Evolutionary conservation across 2,888 invertebrate species (phyloP), one percentile per base, ranked within the genome.

Genomic region (Trachelus iudaicus): DNA sequence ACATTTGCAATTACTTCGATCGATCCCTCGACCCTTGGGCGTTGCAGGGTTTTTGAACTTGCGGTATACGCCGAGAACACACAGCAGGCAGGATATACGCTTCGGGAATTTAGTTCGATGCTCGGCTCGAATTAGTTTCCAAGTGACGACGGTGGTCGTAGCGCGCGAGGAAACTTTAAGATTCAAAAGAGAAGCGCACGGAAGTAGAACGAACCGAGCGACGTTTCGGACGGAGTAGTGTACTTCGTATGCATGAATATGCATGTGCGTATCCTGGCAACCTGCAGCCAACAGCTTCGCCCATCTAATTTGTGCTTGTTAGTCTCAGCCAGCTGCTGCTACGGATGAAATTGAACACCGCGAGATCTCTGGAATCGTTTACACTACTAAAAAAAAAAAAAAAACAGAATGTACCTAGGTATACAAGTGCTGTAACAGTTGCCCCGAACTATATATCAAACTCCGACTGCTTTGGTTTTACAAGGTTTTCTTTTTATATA

Each of bases 221-320:
- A 34, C 71, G 11, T 71, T 71, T 34, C 33, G 71, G 33, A 15
- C 31, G 33, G 11, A 33, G 34, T 74, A 35, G n/a, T 34, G 30
- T 35, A 74, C 35, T 74, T 56, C 56, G 23, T 23, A 56, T 56
- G 56, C 35, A 74, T 35, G 74, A 30, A 74, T 30, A 35, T 30
- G 34, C 23, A 74, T 35, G 30, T 35, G 74, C 34, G 34, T 56
- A 74, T 30, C 30, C 76, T 34, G 76, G 76, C 33, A 31, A 77
- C 35, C 40, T 33, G 37, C 69, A 37, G 69, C 37, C 40, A 31
- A 75, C 56, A 75, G 56, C 76, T 71, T 34, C 34, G 30, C 69
- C 35, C 68, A 76, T 77, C 79, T 79, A 82, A 85, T 85, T 83
- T 80, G 78, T 81, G 84, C 82, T 84, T 82, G 84, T 85, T 84